Base-by-base conservation (phyloP, 2,113 vertebrate species). In the Tragelaphus scriptus region DNA sequence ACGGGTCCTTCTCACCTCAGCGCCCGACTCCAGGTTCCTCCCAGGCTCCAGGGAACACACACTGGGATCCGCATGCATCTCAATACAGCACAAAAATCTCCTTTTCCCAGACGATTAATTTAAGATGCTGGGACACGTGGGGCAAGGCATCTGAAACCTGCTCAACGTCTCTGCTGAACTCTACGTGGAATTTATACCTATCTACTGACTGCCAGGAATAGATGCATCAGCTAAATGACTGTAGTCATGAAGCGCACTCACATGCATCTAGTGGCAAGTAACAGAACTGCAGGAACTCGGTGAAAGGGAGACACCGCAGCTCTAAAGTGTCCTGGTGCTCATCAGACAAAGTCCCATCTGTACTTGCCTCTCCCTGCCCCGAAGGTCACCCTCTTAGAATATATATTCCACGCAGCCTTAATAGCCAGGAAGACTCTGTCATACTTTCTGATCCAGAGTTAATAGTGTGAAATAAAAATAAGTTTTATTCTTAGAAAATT, bases 111-210 rank as follows among this genome's bases (percentile, higher is more conserved):
- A 3, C 56, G 49, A 53, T 97, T 88, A 32, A 97, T 96, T 85
- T 97, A 97, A 98, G 98, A 94, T 90, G 95, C 96, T 95, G 91
- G 21, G 59, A 97, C 23, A 8, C 17, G 1, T 44, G 51, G 51
- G 89, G 53, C 15, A 51, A 44, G 96, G 97, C 96, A 88, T 88
- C 97, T 82, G 40, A 97, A 97, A 94, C 86, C 94, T 81, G 36
- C 96, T 97, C 9, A 0, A 79, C 91, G 85, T 85, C 90, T 81
- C 96, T 96, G 91, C 97, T 80, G 92, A 94, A 96, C 97, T 97
- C 98, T 94, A 97, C 0, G 0, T 92, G 97, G 98, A 97, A 98
- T 97, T 98, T 87, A n/a, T 4, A 28, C 17, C 30, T 53, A n/a
- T 32, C 51, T n/a, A 56, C 21, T 15, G 81, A 56, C 2, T 9